A percentile compares a stretch with the other conserved stretches of the same genome.
Evolutionary conservation across 2,797 vertebrate genomes (phyloP).

Genomic region (Sebastes itinus): DNA sequence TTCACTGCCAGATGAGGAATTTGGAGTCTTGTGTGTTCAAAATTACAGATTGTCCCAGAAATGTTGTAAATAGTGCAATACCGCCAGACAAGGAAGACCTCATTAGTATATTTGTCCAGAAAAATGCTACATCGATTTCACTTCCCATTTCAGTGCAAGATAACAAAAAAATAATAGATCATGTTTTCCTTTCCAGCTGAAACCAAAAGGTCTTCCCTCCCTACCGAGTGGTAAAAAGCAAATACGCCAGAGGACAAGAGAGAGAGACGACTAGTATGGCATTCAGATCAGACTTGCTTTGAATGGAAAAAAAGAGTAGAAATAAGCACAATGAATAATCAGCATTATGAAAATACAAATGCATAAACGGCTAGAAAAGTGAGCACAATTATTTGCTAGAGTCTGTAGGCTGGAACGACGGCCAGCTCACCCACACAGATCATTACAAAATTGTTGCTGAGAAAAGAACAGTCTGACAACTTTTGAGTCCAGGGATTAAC

Average conservation of each 20-base stretch:
- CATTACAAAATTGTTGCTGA: slow-evolving; percentile 65
- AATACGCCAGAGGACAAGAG: slow-evolving; percentile 18
- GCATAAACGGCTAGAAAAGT: slow-evolving; percentile 68
- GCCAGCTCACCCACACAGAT: slow-evolving; percentile 42
- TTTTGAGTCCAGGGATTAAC: slow-evolving; percentile 49
- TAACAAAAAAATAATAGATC: slow-evolving; percentile 11
- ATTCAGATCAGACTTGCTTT: slow-evolving; percentile 41
- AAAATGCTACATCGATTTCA: slow-evolving; percentile 78
- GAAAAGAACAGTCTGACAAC: slow-evolving; percentile 58
- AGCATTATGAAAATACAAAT: slow-evolving; percentile 75
- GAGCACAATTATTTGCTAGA: slow-evolving; percentile 58
- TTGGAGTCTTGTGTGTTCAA: slow-evolving; percentile 60
- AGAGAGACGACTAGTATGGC: slow-evolving; percentile 35
- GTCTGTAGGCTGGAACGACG: slow-evolving; percentile 26
- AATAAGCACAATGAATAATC: slow-evolving; percentile 65
- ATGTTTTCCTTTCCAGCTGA: slow-evolving; percentile 59
- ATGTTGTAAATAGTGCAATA: slow-evolving; percentile 90
- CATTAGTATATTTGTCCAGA: slow-evolving; percentile 70
- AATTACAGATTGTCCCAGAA: slow-evolving; percentile 84
- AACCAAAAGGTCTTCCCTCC: slow-evolving; percentile 76
- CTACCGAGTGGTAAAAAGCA: slow-evolving; percentile 57
- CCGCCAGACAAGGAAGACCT: slow-evolving; percentile 90
- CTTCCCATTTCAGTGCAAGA: slow-evolving; percentile 80
- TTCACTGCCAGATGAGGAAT: slow-evolving; percentile 41
- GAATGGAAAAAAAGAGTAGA: slow-evolving; percentile 23